phyloP scores from a whole-genome alignment of 2,888 invertebrate species.

The Phengaris arion region DNA sequence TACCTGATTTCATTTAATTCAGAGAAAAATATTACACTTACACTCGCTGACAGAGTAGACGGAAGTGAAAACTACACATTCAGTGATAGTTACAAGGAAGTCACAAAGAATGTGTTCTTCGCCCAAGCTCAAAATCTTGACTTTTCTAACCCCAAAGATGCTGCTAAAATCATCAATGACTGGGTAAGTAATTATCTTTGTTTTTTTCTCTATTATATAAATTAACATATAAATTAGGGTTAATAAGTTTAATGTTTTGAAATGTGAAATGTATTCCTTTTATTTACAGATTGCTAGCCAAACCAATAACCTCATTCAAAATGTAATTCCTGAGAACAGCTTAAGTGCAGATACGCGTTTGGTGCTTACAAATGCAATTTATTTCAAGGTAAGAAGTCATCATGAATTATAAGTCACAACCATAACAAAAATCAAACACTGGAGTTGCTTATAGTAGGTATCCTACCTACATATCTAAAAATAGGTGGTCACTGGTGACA shows the following conservation, averaged over 20 bases:
- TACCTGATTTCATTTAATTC: slow-evolving; percentile 37
- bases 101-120: slow-evolving; percentile 36
- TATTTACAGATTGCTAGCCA: slow-evolving; percentile 35
- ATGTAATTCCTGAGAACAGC: slow-evolving; percentile 33
- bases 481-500: too few species aligned
- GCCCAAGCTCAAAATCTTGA: slow-evolving; percentile 42
- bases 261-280: not conserved
- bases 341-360: slow-evolving; percentile 35
- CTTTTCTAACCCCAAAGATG: slow-evolving; percentile 36
- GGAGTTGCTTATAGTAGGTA: too few species aligned
- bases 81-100: slow-evolving; percentile 36
- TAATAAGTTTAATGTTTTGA: not conserved
- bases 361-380: slow-evolving; percentile 38
- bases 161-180: slow-evolving; percentile 39
- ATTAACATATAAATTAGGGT: too few species aligned
- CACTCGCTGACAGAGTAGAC: slow-evolving; percentile 39
- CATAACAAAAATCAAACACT: too few species aligned
- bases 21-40: slow-evolving; percentile 38
- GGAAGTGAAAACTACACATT: slow-evolving; percentile 37
- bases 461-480: too few species aligned
- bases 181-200: slow-evolving; percentile 38
- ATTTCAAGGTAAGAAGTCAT: slow-evolving; percentile 36
- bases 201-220: too few species aligned
- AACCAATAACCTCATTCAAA: slow-evolving; percentile 38
- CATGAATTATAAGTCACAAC: not conserved